Percentiles rank a stretch among this genome's conserved stretches.
Conservation (phyloP, 2,113 vertebrate genomes). For the Ursus arctos region DNA sequence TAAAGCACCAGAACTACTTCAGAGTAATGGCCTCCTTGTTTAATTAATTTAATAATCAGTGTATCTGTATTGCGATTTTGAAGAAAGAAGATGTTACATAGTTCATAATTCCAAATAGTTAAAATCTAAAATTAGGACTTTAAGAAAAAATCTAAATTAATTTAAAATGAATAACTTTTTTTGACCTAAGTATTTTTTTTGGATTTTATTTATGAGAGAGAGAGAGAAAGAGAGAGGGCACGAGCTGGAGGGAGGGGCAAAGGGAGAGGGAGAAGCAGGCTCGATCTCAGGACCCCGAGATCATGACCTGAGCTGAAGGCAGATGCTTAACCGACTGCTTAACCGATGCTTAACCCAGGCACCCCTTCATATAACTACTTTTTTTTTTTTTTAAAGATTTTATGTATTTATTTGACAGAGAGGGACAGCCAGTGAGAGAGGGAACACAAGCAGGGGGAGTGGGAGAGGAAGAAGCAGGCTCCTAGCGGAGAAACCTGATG, state of each 20-base stretch:
- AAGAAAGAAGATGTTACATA: background rate
- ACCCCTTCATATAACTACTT: background rate
- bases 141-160: background rate
- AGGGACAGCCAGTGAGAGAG: too few relatives aligned
- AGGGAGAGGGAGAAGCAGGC: too few relatives aligned
- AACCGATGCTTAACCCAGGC: background rate
- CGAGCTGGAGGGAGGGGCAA: too few relatives aligned
- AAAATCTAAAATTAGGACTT: conserved; percentile 38
- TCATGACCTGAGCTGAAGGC: background rate
- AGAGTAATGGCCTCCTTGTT: background rate
- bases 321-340: background rate
- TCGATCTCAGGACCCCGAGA: too few relatives aligned
- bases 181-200: too few relatives aligned
- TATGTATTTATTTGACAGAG: too few relatives aligned
- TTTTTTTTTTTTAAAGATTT: background rate
- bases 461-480: too few relatives aligned
- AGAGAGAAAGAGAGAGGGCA: too few relatives aligned
- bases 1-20: background rate
- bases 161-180: background rate
- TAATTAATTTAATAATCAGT: background rate
- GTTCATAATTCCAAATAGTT: conserved; percentile 44
- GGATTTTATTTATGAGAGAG: too few relatives aligned
- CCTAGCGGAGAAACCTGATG: too few relatives aligned
- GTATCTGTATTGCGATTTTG: conserved; percentile 16
- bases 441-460: too few relatives aligned